phyloP scores from a whole-genome alignment of 2,113 vertebrate genomes.

The Malurus elegans region DNA sequence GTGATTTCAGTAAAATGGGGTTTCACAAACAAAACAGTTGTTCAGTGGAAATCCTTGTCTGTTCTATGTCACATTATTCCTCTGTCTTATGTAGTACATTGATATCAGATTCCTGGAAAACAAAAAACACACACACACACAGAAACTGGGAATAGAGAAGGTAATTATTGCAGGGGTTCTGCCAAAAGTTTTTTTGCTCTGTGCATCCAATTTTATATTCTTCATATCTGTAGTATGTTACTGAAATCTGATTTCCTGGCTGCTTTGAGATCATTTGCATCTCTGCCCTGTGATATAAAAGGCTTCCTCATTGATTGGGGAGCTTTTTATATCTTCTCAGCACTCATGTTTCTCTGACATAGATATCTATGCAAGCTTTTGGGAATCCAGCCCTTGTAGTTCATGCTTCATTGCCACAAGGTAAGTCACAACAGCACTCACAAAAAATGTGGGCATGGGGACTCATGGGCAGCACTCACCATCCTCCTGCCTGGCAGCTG shows the following conservation, averaged over 20 bases:
- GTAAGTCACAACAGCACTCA: not conserved
- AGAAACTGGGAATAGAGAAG: not conserved
- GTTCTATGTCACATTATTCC: not conserved
- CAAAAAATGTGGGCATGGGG: conserved; percentile 29
- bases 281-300: conserved; percentile 32
- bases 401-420: conserved; percentile 26
- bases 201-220: not conserved
- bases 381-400: not conserved
- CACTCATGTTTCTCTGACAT: not conserved
- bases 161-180: not conserved
- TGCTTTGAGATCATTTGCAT: conserved; percentile 40
- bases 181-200: not conserved
- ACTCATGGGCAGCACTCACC: not conserved
- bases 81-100: not conserved
- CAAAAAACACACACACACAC: not conserved
- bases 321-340: conserved; percentile 53
- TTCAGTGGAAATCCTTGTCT: not conserved
- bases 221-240: not conserved
- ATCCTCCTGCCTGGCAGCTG: not conserved
- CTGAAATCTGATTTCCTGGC: not conserved
- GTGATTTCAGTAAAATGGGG: not conserved
- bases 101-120: not conserved
- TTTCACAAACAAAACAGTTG: not conserved
- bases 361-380: conserved; percentile 47
- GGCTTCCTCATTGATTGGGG: not conserved